phyloP scores from a whole-genome alignment of 2,888 invertebrate genomes.

The Cantharis rufa region DNA sequence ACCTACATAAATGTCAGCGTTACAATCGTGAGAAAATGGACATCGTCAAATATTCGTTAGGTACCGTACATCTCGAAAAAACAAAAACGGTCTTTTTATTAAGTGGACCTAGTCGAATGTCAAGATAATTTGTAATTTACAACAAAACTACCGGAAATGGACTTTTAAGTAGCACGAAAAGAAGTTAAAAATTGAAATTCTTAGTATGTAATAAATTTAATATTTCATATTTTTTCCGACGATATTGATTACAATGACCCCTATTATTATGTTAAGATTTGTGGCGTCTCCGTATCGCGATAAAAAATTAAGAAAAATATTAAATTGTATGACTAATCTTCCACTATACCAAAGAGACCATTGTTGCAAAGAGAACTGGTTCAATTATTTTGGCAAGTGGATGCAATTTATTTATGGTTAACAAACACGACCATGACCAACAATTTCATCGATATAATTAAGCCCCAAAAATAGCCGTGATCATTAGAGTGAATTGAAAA shows the following conservation, averaged over 20 bases:
- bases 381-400: background rate
- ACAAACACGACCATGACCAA: conserved; percentile 26
- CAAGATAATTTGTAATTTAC: background rate
- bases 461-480: conserved; percentile 27
- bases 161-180: background rate
- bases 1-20: background rate
- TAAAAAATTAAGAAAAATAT: background rate
- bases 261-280: background rate
- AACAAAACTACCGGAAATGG: background rate
- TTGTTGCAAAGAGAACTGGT: background rate
- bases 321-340: background rate
- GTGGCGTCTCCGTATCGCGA: background rate
- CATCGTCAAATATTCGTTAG: background rate
- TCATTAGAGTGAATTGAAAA: conserved; percentile 22
- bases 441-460: conserved; percentile 23
- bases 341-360: background rate
- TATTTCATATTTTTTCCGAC: background rate
- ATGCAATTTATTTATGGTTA: conserved; percentile 21
- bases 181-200: background rate
- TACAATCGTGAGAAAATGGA: background rate
- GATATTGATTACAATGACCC: background rate
- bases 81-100: background rate
- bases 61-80: background rate
- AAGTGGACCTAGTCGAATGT: background rate
- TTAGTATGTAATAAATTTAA: background rate